Evolutionary conservation across 92 coral and sea anemone species (phyloP).

Genomic region (Zoanthus sociatus): DNA sequence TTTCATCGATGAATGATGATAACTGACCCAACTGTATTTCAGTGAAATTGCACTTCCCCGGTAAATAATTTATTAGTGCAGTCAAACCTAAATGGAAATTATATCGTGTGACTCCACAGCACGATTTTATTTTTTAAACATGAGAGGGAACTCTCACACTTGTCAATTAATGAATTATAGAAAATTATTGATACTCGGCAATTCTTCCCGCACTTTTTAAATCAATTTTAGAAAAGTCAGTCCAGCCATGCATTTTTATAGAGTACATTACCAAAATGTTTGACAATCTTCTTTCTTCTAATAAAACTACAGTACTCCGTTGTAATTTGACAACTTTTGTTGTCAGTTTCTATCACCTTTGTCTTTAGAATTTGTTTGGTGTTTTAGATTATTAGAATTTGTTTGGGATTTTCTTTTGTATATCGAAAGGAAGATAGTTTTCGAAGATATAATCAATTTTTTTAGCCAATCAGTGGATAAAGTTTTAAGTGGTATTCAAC

Average conservation of each 20-base stretch:
- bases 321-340: neutral
- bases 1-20: neutral
- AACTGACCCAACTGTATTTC: neutral
- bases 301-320: neutral
- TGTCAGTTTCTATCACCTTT: neutral
- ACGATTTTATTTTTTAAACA: neutral
- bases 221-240: neutral
- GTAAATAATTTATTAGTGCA: constrained; percentile 36
- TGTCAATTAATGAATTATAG: no score
- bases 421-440: neutral
- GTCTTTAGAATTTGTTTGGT: no score
- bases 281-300: neutral
- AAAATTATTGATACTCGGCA: neutral
- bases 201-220: neutral
- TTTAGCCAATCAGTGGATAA: constrained; percentile 28
- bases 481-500: constrained; percentile 21
- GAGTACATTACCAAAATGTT: neutral
- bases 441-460: constrained; percentile 18
- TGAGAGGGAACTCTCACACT: neutral
- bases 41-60: neutral
- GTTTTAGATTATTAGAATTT: no score
- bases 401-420: neutral
- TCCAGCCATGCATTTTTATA: neutral
- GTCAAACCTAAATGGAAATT: constrained; percentile 26
- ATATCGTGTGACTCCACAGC: neutral